Conservation (phyloP, 2,888 invertebrate genomes). For the Ormia ochracea region DNA sequence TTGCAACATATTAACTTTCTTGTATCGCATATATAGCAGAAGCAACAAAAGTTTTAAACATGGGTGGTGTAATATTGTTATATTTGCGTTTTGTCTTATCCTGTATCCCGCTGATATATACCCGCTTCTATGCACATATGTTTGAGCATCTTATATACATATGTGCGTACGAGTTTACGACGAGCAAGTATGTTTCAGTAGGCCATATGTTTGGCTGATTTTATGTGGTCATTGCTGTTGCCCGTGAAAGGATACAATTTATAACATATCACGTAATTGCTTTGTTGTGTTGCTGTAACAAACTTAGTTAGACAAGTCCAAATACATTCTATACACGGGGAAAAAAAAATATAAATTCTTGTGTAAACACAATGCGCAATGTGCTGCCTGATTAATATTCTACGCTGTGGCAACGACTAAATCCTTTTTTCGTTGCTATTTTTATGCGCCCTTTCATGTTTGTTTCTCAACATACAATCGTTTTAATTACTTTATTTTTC, state of each 20-base stretch:
- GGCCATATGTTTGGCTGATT: constrained; percentile 7
- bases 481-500: constrained; percentile 34
- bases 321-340: constrained; percentile 6
- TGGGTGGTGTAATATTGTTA: neutral
- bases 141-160: too few species aligned
- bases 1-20: neutral
- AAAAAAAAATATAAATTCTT: neutral
- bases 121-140: constrained; percentile 40
- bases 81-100: constrained; percentile 2
- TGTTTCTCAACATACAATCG: constrained; percentile 12
- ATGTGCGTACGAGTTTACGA: neutral
- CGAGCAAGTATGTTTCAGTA: neutral
- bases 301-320: constrained; percentile 43
- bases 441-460: constrained; percentile 7
- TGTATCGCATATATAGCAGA: neutral
- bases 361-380: constrained; percentile 28
- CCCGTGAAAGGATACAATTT: constrained; percentile 70
- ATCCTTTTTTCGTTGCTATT: constrained; percentile 38
- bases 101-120: constrained; percentile 49
- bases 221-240: constrained; percentile 35
- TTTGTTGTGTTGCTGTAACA: constrained; percentile 68
- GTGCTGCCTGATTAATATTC: constrained; percentile 32
- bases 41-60: constrained; percentile 3
- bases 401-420: constrained; percentile 46
- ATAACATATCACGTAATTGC: constrained; percentile 72